phyloP scores from a whole-genome alignment of 2,113 vertebrate genomes.

The Poecilia latipinna region DNA sequence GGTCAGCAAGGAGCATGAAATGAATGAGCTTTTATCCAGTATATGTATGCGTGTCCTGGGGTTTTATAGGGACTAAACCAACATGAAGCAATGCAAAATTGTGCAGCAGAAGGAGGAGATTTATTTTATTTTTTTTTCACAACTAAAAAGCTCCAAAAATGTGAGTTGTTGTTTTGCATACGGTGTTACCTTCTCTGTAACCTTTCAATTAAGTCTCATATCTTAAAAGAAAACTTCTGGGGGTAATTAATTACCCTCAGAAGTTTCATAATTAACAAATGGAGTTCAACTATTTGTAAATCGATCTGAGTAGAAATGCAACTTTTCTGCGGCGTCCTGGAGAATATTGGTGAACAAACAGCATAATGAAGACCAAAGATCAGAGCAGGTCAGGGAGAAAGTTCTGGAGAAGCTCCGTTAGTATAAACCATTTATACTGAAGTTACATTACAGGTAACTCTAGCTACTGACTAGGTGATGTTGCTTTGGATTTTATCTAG shows the following conservation, averaged over 20 bases:
- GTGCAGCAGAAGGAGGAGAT: not conserved
- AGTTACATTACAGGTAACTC: no score
- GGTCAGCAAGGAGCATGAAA: constrained; percentile 14
- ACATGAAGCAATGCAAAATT: not conserved
- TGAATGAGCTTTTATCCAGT: constrained; percentile 22
- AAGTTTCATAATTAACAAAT: not conserved
- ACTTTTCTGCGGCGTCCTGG: no score
- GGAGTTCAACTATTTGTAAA: not conserved
- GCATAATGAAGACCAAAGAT: not conserved
- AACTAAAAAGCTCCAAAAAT: not conserved
- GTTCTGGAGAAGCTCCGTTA: not conserved
- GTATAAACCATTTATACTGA: no score
- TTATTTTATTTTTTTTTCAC: not conserved
- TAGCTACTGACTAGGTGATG: not conserved
- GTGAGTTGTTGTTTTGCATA: not conserved
- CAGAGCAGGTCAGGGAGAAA: not conserved
- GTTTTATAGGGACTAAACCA: not conserved
- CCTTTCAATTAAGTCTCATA: not conserved
- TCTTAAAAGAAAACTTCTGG: no score
- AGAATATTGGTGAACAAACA: not conserved
- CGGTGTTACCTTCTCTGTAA: not conserved
- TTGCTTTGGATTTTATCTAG: not conserved
- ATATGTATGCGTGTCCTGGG: not conserved
- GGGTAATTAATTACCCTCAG: no score
- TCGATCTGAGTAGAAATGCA: not conserved